Conservation (phyloP, 2,888 invertebrate species). For the Rapana venosa region DNA sequence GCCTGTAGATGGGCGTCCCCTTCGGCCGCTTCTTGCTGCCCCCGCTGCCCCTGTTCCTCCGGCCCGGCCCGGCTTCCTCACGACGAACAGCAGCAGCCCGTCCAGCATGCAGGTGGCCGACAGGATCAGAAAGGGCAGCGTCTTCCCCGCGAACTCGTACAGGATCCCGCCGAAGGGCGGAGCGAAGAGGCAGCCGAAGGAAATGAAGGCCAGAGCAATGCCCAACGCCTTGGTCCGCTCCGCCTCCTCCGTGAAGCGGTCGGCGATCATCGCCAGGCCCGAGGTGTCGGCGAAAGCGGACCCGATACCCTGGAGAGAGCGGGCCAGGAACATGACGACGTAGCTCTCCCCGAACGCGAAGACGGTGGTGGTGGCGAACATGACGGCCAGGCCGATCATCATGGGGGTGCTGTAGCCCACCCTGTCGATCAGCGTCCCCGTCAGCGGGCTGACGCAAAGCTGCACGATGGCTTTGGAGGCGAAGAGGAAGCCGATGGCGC, state of each 20-base stretch:
- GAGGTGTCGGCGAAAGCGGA: constrained; percentile 99
- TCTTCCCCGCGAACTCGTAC: constrained; percentile 98
- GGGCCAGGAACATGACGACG: constrained; percentile 95
- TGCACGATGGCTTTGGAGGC: constrained; percentile 99
- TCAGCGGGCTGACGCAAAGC: constrained; percentile 98
- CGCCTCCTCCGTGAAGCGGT: constrained; percentile 97
- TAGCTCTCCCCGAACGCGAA: constrained; percentile 98
- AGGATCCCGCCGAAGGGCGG: constrained; percentile 98
- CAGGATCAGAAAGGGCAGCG: constrained; percentile 97
- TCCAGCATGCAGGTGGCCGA: constrained; percentile 95
- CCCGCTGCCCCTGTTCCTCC: neutral
- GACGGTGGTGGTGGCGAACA: constrained; percentile 99
- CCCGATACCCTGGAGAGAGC: constrained; percentile 98
- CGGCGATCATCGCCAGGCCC: constrained; percentile 99
- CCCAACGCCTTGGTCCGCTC: constrained; percentile 97
- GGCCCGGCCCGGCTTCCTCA: constrained; percentile 72
- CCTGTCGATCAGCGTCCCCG: constrained; percentile 97
- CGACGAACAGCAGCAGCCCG: constrained; percentile 91
- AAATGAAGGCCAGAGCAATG: constrained; percentile 96
- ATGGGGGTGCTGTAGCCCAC: constrained; percentile 99
- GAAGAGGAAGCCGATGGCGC: constrained; percentile 96
- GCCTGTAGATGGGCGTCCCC: constrained; percentile 90
- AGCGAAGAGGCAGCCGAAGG: constrained; percentile 98
- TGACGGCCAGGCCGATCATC: constrained; percentile 98
- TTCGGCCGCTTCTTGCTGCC: constrained; percentile 80